Percentiles rank a stretch among this genome's conserved stretches.
These are phyloP conservation scores for Gopherus evgoodei DNA, from an alignment of 2,113 vertebrate genomes.

Conservation along the genomic window DNA sequence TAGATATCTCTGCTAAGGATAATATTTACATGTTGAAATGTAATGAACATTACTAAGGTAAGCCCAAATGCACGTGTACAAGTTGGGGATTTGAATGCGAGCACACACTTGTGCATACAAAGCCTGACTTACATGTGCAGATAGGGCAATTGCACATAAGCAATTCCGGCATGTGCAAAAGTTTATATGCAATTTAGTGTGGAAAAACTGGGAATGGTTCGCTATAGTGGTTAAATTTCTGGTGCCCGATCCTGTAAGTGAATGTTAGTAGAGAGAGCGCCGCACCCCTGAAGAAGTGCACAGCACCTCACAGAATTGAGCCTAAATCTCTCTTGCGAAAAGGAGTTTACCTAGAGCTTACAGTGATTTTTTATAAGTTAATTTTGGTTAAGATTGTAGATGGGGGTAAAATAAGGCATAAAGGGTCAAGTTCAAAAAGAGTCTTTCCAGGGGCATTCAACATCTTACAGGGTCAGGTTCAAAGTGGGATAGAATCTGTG, in stretches of 20 bases:
- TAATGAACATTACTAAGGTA: rapidly evolving
- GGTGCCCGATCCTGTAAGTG: rapidly evolving
- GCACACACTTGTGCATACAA: background rate
- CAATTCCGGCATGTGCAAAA: background rate
- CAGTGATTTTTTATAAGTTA: background rate
- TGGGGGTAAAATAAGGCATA: background rate
- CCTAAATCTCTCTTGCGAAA: background rate
- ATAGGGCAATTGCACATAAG: background rate
- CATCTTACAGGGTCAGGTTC: background rate
- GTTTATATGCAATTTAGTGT: rapidly evolving
- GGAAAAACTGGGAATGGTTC: background rate
- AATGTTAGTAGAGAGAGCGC: background rate
- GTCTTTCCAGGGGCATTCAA: background rate
- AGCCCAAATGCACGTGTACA: rapidly evolving
- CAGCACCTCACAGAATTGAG: background rate
- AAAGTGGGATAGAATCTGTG: rapidly evolving
- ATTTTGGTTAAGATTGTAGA: background rate
- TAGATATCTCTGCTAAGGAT: background rate
- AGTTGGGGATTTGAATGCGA: background rate
- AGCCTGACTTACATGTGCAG: background rate
- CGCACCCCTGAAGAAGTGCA: background rate
- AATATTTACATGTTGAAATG: rapidly evolving
- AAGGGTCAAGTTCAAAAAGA: rapidly evolving
- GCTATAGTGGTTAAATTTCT: rapidly evolving
- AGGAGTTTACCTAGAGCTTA: background rate